Percentiles rank a stretch among this genome's conserved stretches.
These are phyloP conservation scores for Podarcis lilfordi DNA, from an alignment of 2,797 vertebrate genomes.

Conservation along the genomic window DNA sequence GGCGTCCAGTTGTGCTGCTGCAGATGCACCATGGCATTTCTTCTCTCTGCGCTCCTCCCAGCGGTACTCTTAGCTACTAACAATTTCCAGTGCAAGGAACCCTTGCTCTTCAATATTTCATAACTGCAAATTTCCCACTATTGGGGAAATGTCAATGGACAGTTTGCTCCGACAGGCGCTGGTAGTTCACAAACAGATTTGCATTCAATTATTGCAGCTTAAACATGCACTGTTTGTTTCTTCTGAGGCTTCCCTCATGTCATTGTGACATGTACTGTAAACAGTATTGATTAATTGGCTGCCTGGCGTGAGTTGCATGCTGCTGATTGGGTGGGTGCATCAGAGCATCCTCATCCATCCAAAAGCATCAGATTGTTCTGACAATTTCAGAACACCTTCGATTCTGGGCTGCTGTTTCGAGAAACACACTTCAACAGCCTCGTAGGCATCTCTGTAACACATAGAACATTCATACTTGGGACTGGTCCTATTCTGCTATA, in stretches of 20 bases:
- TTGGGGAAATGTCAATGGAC: slow-evolving; percentile 18
- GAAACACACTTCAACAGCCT: background rate
- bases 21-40: too few species aligned
- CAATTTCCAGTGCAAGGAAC: too few species aligned
- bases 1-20: too few species aligned
- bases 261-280: slow-evolving; percentile 45
- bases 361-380: background rate
- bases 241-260: slow-evolving; percentile 47
- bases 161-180: slow-evolving; percentile 27
- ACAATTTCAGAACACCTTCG: background rate
- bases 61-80: too few species aligned
- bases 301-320: slow-evolving; percentile 19
- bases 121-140: slow-evolving; percentile 28
- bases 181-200: slow-evolving; percentile 14
- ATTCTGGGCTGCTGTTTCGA: fast-evolving
- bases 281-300: slow-evolving; percentile 37
- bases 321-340: slow-evolving; percentile 2
- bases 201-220: slow-evolving; percentile 50
- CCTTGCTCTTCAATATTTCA: background rate
- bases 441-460: slow-evolving; percentile 21
- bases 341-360: slow-evolving; percentile 39
- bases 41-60: too few species aligned
- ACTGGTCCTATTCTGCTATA: slow-evolving; percentile 40
- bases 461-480: background rate
- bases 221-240: slow-evolving; percentile 34